Evolutionary conservation across 2,888 invertebrate species (phyloP).

Genomic region (Amblyjoppa proteus): DNA sequence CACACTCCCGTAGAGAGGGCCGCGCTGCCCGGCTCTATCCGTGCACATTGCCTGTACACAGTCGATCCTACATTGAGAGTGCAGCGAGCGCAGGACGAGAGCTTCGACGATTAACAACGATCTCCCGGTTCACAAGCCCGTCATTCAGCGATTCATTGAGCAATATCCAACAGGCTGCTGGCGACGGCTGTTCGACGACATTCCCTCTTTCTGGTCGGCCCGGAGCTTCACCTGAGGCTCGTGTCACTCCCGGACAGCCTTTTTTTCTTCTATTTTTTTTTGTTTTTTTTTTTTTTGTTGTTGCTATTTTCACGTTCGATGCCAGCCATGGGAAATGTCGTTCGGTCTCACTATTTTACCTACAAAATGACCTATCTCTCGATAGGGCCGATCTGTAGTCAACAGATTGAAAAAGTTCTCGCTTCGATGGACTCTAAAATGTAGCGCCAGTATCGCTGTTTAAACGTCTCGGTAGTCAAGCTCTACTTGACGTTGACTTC

Average conservation of each 20-base stretch:
- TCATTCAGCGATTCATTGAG: slow-evolving; percentile 57
- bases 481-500: no score
- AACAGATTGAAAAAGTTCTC: neutral
- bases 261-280: neutral
- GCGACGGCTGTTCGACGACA: neutral
- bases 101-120: slow-evolving; percentile 49
- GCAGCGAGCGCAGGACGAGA: neutral
- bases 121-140: slow-evolving; percentile 9
- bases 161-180: slow-evolving; percentile 45
- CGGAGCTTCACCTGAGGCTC: neutral
- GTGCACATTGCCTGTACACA: neutral
- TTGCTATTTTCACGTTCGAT: neutral
- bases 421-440: no score
- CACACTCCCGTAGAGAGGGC: neutral
- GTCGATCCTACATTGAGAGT: neutral
- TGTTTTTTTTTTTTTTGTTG: no score
- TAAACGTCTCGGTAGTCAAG: no score
- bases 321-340: neutral
- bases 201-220: neutral
- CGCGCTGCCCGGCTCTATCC: neutral
- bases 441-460: no score
- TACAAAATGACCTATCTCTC: neutral
- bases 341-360: neutral
- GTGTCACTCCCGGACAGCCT: neutral
- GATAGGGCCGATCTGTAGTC: neutral